Conservation (phyloP, 2,888 invertebrate genomes). For the Latrodectus elegans region DNA sequence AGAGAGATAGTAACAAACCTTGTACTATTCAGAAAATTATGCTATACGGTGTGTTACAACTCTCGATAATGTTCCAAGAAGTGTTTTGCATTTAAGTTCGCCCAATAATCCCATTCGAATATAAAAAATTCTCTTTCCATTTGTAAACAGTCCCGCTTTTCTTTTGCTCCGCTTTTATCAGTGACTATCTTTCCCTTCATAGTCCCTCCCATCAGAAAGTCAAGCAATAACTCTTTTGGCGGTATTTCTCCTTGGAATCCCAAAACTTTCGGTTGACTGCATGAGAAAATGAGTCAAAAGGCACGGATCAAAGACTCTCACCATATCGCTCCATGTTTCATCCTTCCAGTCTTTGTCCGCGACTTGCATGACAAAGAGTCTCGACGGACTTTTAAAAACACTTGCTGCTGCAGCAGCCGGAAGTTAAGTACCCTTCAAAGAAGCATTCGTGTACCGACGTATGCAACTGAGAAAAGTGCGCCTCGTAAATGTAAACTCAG, state of each 20-base stretch:
- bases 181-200: not conserved
- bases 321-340: slow-evolving; percentile 42
- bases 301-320: slow-evolving; percentile 58
- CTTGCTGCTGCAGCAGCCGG: too few species aligned
- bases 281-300: slow-evolving; percentile 56
- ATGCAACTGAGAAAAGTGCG: too few species aligned
- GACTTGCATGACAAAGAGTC: slow-evolving; percentile 39
- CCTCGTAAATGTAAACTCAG: too few species aligned
- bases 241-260: slow-evolving; percentile 41
- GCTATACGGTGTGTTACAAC: too few species aligned
- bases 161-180: not conserved
- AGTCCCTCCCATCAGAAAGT: slow-evolving; percentile 7
- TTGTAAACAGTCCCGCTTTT: slow-evolving; percentile 17
- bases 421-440: too few species aligned
- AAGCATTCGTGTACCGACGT: too few species aligned
- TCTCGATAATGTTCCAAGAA: too few species aligned
- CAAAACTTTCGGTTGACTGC: slow-evolving; percentile 49
- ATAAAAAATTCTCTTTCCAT: not conserved
- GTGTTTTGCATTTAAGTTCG: too few species aligned
- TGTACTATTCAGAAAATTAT: too few species aligned
- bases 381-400: not conserved
- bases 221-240: slow-evolving; percentile 26
- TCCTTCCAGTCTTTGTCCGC: not conserved
- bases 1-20: too few species aligned
- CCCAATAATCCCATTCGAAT: too few species aligned